Percentiles rank a stretch among this genome's conserved stretches.
These are phyloP conservation scores for Alloscopus bannaensis DNA, from an alignment of 2,888 invertebrate genomes.

Conservation along the genomic window DNA sequence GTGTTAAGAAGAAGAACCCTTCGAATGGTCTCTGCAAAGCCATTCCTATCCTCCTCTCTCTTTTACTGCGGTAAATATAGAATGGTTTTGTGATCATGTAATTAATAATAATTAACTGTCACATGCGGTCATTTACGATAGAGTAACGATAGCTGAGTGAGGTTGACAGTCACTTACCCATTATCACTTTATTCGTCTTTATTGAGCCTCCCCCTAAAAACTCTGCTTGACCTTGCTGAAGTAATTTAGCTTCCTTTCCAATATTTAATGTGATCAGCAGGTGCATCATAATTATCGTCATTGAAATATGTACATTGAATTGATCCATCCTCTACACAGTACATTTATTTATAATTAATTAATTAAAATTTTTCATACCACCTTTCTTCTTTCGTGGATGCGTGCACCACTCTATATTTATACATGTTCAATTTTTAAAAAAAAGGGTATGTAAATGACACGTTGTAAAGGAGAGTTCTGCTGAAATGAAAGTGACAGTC, in stretches of 20 bases:
- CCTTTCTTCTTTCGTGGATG: too few species aligned
- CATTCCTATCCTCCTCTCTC: background rate
- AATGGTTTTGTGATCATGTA: constrained; percentile 12
- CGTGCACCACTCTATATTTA: background rate
- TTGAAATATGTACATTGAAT: background rate
- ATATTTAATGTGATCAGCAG: background rate
- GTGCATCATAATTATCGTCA: constrained; percentile 17
- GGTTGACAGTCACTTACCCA: constrained; percentile 19
- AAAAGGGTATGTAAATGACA: background rate
- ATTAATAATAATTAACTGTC: constrained; percentile 26
- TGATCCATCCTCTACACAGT: too few species aligned
- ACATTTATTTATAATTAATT: too few species aligned
- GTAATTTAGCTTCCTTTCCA: background rate
- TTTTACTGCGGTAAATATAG: background rate
- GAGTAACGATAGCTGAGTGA: too few species aligned
- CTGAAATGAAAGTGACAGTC: constrained; percentile 4
- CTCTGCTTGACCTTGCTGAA: background rate
- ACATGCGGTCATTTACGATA: constrained; percentile 6
- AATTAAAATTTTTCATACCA: too few species aligned
- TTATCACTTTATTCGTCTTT: constrained; percentile 19
- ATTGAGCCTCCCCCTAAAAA: background rate
- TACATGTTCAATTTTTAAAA: background rate
- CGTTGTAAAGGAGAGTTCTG: background rate
- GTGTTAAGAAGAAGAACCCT: background rate
- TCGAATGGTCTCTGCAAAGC: constrained; percentile 1